Evolutionary conservation across 2,797 vertebrate genomes (phyloP).

Genomic region (Phyllotis vaccarum): DNA sequence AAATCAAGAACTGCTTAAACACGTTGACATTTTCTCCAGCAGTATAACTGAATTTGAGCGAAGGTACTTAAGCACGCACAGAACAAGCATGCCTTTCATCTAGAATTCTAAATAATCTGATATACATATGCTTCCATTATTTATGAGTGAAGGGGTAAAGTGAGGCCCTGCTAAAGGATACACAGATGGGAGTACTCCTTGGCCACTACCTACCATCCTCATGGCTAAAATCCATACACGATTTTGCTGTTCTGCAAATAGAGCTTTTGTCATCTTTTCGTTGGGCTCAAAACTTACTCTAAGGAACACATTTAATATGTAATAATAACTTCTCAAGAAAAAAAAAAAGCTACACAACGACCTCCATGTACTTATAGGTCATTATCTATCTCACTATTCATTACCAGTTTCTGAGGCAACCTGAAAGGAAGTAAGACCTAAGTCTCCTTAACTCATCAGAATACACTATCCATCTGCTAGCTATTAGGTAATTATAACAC

Average conservation of each 20-base stretch:
- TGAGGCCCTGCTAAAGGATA: slow-evolving; percentile 64
- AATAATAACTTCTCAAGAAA: slow-evolving; percentile 18
- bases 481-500: slow-evolving; percentile 85
- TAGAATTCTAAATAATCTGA: slow-evolving; percentile 76
- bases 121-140: slow-evolving; percentile 67
- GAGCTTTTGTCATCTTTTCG: not conserved
- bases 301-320: not conserved
- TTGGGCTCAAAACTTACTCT: not conserved
- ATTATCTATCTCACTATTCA: slow-evolving; percentile 70
- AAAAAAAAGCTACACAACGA: not conserved
- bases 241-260: slow-evolving; percentile 20
- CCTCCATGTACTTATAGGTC: slow-evolving; percentile 30
- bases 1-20: slow-evolving; percentile 82
- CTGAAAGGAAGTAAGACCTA: slow-evolving; percentile 61
- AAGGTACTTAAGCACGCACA: slow-evolving; percentile 78
- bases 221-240: not conserved
- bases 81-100: slow-evolving; percentile 71
- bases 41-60: slow-evolving; percentile 79
- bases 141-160: slow-evolving; percentile 73
- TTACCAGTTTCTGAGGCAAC: slow-evolving; percentile 74
- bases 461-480: slow-evolving; percentile 77
- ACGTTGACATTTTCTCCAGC: slow-evolving; percentile 69
- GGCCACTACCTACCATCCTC: not conserved
- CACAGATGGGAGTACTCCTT: not conserved
- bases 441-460: slow-evolving; percentile 74